These are phyloP conservation scores for Limnephilus auricula DNA, from an alignment of 2,888 invertebrate species.

Conservation along the genomic window DNA sequence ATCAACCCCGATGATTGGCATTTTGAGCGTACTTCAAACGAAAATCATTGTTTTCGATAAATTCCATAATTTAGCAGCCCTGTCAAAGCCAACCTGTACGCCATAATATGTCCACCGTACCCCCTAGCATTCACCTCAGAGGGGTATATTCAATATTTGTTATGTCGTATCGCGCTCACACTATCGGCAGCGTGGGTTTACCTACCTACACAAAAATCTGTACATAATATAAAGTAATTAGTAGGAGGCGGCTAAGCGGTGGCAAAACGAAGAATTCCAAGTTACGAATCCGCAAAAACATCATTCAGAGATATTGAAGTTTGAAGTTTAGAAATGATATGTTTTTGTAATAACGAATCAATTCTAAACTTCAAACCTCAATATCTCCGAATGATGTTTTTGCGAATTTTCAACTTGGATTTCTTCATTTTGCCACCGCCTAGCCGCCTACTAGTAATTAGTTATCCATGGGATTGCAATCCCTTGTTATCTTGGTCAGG, in stretches of 20 bases:
- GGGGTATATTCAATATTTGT: constrained; percentile 26
- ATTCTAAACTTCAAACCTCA: too few relatives aligned
- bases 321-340: too few relatives aligned
- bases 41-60: background rate
- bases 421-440: too few relatives aligned
- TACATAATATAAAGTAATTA: background rate
- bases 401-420: too few relatives aligned
- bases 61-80: background rate
- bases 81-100: background rate
- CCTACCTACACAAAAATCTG: background rate
- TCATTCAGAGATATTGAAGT: too few relatives aligned
- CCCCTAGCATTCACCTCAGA: background rate
- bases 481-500: too few relatives aligned
- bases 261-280: too few relatives aligned
- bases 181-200: background rate
- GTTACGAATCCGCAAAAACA: too few relatives aligned
- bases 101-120: background rate
- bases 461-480: background rate
- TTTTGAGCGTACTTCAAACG: background rate
- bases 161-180: background rate
- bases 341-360: too few relatives aligned
- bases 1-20: background rate
- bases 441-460: too few relatives aligned
- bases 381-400: too few relatives aligned
- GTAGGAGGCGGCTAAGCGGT: too few relatives aligned